Percentiles rank a stretch among this genome's conserved stretches.
Conservation (phyloP, 1,140 invertebrate genomes). For the Caenorhabditis elegans region DNA sequence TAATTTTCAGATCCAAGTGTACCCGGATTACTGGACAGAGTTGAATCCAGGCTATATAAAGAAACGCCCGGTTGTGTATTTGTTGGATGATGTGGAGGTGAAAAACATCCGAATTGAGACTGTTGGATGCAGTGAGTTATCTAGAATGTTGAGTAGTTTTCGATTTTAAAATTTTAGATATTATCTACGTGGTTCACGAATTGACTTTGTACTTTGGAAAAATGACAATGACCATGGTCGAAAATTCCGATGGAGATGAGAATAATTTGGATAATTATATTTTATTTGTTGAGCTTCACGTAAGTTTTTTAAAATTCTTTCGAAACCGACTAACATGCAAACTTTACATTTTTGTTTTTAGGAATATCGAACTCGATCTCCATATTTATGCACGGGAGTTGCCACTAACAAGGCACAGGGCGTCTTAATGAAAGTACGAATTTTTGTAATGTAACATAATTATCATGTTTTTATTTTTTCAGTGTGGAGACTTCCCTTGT, state of each 20-base stretch:
- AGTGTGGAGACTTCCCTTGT: not conserved
- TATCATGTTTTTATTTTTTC: too few relatives aligned
- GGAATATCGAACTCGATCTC: not conserved
- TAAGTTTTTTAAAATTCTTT: not conserved
- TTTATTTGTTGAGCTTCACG: not conserved
- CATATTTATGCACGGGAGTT: not conserved
- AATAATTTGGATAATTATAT: not conserved
- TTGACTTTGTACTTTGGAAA: not conserved
- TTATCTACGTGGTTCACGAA: not conserved
- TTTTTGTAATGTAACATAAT: too few relatives aligned
- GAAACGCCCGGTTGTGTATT: not conserved
- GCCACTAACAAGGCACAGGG: too few relatives aligned
- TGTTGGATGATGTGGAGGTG: not conserved
- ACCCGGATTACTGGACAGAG: not conserved
- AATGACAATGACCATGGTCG: not conserved
- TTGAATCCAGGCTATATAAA: not conserved
- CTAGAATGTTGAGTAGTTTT: not conserved
- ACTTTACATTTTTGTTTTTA: not conserved
- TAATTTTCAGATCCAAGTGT: not conserved
- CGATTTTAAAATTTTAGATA: not conserved
- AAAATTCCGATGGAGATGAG: not conserved
- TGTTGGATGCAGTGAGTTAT: not conserved
- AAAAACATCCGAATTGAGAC: not conserved
- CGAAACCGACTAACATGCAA: not conserved
- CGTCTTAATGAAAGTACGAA: too few relatives aligned